Percentiles rank a stretch among this genome's conserved stretches.
These are phyloP conservation scores for Griposia aprilina DNA, from an alignment of 2,888 invertebrate species.

Conservation along the genomic window DNA sequence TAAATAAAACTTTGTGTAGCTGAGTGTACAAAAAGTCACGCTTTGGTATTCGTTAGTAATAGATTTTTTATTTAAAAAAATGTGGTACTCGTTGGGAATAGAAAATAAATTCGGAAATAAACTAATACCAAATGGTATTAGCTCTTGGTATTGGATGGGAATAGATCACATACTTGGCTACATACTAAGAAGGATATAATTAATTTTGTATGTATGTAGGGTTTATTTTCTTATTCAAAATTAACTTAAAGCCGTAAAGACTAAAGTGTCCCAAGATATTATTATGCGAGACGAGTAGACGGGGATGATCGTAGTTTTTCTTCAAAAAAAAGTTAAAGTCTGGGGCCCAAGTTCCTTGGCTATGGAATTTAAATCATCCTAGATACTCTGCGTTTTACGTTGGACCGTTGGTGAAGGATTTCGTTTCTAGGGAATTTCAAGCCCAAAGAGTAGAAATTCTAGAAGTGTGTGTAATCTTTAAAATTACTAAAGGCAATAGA, in stretches of 20 bases:
- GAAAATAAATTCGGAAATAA: too few relatives aligned
- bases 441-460: background rate
- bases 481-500: too few relatives aligned
- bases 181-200: background rate
- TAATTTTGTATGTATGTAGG: background rate
- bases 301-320: background rate
- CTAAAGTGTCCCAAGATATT: conserved; percentile 4
- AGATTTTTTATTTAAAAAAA: too few relatives aligned
- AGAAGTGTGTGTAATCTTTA: background rate
- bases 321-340: conserved; percentile 7
- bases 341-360: background rate
- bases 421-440: background rate
- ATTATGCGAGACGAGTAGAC: conserved; percentile 45
- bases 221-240: background rate
- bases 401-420: background rate
- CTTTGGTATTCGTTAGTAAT: too few relatives aligned
- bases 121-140: too few relatives aligned
- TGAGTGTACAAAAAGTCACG: too few relatives aligned
- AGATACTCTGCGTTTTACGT: too few relatives aligned
- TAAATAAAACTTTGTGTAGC: too few relatives aligned
- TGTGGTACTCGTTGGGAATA: too few relatives aligned
- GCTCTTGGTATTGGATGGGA: too few relatives aligned
- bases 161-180: background rate
- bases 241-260: background rate
- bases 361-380: background rate